These are phyloP conservation scores for Panthera tigris DNA, from an alignment of 2,113 vertebrate species.

Conservation along the genomic window DNA sequence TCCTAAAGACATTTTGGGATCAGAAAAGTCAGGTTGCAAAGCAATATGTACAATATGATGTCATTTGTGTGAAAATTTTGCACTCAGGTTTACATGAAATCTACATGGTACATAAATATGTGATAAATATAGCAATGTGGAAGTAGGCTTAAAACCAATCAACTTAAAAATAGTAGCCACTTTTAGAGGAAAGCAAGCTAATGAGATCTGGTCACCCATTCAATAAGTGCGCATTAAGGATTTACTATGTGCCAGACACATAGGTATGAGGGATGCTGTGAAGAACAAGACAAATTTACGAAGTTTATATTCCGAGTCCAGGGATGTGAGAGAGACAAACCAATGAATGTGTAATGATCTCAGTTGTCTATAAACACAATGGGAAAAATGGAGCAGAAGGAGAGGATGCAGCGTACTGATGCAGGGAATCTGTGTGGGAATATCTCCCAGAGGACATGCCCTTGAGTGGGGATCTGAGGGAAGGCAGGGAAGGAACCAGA, in stretches of 20 bases:
- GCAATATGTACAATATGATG: background rate
- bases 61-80: background rate
- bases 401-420: rapidly evolving
- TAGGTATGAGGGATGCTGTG: background rate
- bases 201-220: background rate
- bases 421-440: background rate
- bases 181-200: background rate
- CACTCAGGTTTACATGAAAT: background rate
- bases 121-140: background rate
- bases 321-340: background rate
- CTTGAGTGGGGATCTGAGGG: too few species aligned
- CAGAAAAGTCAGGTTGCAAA: background rate
- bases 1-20: background rate
- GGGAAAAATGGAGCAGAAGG: too few species aligned
- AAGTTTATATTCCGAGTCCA: background rate
- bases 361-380: background rate
- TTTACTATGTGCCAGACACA: background rate
- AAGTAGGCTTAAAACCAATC: background rate
- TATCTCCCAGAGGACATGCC: background rate
- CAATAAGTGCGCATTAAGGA: background rate
- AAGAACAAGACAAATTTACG: background rate
- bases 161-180: background rate
- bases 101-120: background rate
- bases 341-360: background rate
- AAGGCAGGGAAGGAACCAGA: rapidly evolving